phyloP scores from a whole-genome alignment of 2,888 invertebrate species.

The Homarus gammarus region DNA sequence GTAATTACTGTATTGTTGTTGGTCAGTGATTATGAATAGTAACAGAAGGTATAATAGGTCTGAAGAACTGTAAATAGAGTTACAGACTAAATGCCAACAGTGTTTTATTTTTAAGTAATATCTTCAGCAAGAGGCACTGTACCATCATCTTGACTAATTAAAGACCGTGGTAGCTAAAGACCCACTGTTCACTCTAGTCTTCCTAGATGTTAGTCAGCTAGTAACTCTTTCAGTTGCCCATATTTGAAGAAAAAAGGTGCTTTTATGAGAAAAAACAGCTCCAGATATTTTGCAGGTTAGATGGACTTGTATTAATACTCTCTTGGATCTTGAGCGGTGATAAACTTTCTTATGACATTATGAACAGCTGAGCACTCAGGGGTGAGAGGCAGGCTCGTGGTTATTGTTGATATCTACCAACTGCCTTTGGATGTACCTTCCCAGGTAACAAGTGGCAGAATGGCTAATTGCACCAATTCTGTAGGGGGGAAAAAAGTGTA shows the following conservation, averaged over 20 bases:
- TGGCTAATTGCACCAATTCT: not conserved
- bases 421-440: not conserved
- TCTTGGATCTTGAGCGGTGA: constrained; percentile 2
- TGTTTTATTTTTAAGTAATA: constrained; percentile 54
- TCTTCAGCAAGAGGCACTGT: constrained; percentile 5
- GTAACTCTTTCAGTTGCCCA: constrained; percentile 30
- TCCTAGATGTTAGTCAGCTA: constrained; percentile 63
- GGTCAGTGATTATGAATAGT: no score
- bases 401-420: not conserved
- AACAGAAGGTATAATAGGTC: no score
- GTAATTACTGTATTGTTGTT: no score
- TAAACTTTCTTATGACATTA: not conserved
- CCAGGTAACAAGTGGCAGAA: not conserved
- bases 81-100: no score
- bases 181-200: constrained; percentile 54
- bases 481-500: no score
- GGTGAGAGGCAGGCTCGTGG: constrained; percentile 1
- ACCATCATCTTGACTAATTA: constrained; percentile 10
- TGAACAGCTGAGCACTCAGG: not conserved
- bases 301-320: not conserved
- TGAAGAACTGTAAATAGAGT: no score
- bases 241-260: constrained; percentile 39
- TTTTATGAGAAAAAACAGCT: constrained; percentile 21
- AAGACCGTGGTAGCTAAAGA: constrained; percentile 13
- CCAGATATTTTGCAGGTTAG: not conserved